These are phyloP conservation scores for Hydropotes inermis DNA, from an alignment of 2,113 vertebrate species.

Conservation along the genomic window DNA sequence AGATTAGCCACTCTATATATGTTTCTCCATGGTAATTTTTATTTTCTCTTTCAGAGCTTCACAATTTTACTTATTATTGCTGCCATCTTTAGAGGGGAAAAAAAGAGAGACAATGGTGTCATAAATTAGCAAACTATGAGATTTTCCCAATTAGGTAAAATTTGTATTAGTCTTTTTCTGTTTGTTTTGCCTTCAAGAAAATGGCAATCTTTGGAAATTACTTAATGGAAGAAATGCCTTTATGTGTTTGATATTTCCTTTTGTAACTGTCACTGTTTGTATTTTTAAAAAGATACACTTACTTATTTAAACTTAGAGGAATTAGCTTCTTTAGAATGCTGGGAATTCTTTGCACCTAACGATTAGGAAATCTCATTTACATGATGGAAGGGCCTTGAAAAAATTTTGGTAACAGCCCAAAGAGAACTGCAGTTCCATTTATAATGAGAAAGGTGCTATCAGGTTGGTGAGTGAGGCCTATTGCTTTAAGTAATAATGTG, in stretches of 20 bases:
- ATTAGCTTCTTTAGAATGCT: slow-evolving; percentile 55
- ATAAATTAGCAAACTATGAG: background rate
- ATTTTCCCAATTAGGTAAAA: background rate
- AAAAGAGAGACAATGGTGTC: background rate
- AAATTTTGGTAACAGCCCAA: slow-evolving; percentile 37
- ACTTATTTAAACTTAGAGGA: slow-evolving; percentile 58
- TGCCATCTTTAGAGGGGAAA: background rate
- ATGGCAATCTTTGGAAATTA: slow-evolving; percentile 12
- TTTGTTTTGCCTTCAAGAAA: slow-evolving; percentile 17
- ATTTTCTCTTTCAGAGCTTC: background rate
- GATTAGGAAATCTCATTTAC: slow-evolving; percentile 62
- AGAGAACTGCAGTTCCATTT: slow-evolving; percentile 39
- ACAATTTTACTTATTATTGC: background rate
- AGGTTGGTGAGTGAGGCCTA: background rate
- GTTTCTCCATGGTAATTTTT: background rate
- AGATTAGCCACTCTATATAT: background rate
- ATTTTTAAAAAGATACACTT: slow-evolving; percentile 16
- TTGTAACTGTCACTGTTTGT: slow-evolving; percentile 15
- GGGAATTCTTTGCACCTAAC: slow-evolving; percentile 43
- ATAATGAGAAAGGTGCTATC: background rate
- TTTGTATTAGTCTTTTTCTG: background rate
- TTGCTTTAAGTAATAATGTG: background rate
- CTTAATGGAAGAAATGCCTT: background rate
- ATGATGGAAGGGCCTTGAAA: slow-evolving; percentile 51
- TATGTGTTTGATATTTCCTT: background rate